Conservation (phyloP, 2,888 invertebrate species). For the Cenopis cana region DNA sequence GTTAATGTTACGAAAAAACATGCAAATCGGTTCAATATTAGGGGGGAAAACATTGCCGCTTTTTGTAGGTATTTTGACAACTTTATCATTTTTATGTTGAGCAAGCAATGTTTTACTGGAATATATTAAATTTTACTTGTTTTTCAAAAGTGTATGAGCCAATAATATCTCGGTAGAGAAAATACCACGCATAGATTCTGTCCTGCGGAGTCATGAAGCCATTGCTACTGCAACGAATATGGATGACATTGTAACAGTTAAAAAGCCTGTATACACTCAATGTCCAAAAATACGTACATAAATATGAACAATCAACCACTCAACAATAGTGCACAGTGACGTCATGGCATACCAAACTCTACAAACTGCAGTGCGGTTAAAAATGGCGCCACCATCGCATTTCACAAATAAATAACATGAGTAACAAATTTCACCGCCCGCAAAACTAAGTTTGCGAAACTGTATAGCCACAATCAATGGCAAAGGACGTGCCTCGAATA, state of each 20-base stretch:
- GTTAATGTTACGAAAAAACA: too few relatives aligned
- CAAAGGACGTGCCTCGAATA: conserved; percentile 30
- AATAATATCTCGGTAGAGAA: too few relatives aligned
- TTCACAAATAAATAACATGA: not conserved
- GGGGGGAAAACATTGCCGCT: too few relatives aligned
- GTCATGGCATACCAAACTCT: conserved; percentile 31
- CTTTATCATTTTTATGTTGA: too few relatives aligned
- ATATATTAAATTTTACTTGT: too few relatives aligned
- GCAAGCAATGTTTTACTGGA: too few relatives aligned
- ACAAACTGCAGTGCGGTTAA: conserved; percentile 1
- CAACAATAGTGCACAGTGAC: conserved; percentile 36
- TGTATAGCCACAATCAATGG: conserved; percentile 41
- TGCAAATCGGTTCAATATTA: too few relatives aligned
- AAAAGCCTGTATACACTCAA: not conserved
- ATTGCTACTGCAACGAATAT: not conserved
- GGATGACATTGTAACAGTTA: not conserved
- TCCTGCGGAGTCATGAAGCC: not conserved
- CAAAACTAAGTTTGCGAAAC: conserved; percentile 28
- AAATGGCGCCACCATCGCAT: conserved; percentile 18
- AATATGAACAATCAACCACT: conserved; percentile 1
- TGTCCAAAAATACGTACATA: not conserved
- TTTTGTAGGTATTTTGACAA: too few relatives aligned
- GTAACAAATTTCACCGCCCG: conserved; percentile 16
- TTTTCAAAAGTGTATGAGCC: too few relatives aligned
- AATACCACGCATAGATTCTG: too few relatives aligned